Base-by-base conservation (phyloP, 2,888 invertebrate genomes). In the Suillia variegata region DNA sequence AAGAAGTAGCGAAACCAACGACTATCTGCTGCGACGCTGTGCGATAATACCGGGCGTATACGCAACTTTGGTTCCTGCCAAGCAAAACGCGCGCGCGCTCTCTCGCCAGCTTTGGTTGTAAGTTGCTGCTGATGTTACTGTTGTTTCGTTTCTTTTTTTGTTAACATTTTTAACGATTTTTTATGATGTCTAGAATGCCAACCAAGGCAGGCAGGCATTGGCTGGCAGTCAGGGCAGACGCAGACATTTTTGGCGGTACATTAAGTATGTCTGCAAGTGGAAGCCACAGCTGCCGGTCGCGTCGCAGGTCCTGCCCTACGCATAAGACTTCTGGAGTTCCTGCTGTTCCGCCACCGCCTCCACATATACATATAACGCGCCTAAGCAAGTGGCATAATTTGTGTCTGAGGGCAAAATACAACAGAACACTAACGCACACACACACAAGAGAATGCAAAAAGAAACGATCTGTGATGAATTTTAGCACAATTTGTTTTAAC, bases 161-260 rank as follows among this genome's bases (percentile, higher is more conserved):
- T 17, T 50, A n/a, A 15, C 42, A 22, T 61, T 66, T 64, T 74
- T 72, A 72, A 75, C 72, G 72, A 74, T 74, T 75, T 72, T 72
- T 75, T 75, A 72, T 75, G 74, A 75, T 72, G 72, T 75, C 72
- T 72, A 65, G n/a, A n/a, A n/a, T n/a, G n/a, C n/a, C n/a, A n/a
- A n/a, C n/a, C n/a, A n/a, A n/a, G n/a, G n/a, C n/a, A n/a, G n/a
- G n/a, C n/a, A n/a, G n/a, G n/a, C n/a, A n/a, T n/a, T n/a, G n/a
- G n/a, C n/a, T n/a, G n/a, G n/a, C n/a, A 34, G 31, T 17, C 51
- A 15, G 20, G 69, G 72, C 74, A 62, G 58, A 70, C 65, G 74
- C 74, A 75, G 75, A 75, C 74, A 71, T 73, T 68, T 67, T 67
- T 72, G 26, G 64, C 62, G 75, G 70, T 75, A 71, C 74, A 73